phyloP scores from a whole-genome alignment of 1,140 invertebrate genomes.

The Rhyacophila brunnea region DNA sequence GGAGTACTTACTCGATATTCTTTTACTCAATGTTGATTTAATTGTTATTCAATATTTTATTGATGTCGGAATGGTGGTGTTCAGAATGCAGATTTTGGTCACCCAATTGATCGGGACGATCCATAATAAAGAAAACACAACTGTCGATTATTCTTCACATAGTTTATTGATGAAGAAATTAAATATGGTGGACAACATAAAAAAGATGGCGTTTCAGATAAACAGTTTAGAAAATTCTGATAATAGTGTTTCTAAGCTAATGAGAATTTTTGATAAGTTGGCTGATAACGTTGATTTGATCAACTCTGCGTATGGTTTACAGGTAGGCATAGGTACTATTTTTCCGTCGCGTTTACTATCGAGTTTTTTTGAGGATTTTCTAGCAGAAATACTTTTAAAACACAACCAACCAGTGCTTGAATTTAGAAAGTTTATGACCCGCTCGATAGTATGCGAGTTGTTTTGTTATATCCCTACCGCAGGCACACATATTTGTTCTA shows the following conservation, averaged over 20 bases:
- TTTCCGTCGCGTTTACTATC: too few relatives aligned
- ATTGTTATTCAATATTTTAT: neutral
- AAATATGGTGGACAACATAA: neutral
- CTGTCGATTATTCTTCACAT: neutral
- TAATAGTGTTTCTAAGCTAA: neutral
- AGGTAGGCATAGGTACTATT: too few relatives aligned
- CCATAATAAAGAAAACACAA: neutral
- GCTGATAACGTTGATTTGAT: constrained; percentile 3
- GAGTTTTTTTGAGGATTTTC: too few relatives aligned
- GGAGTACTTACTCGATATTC: neutral
- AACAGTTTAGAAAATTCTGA: neutral
- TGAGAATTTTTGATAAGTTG: neutral
- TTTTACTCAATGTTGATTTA: neutral
- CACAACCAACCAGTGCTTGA: too few relatives aligned
- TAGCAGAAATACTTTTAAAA: too few relatives aligned
- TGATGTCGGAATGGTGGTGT: neutral
- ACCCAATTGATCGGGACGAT: neutral
- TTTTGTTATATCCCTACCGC: too few relatives aligned
- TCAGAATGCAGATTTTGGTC: neutral
- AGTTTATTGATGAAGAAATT: neutral
- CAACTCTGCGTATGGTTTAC: neutral
- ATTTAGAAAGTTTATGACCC: too few relatives aligned
- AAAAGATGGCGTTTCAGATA: neutral
- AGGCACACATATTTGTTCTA: too few relatives aligned
- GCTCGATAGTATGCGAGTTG: too few relatives aligned